Base-by-base conservation (phyloP, 2,888 invertebrate species). In the Saturnia japonica region DNA sequence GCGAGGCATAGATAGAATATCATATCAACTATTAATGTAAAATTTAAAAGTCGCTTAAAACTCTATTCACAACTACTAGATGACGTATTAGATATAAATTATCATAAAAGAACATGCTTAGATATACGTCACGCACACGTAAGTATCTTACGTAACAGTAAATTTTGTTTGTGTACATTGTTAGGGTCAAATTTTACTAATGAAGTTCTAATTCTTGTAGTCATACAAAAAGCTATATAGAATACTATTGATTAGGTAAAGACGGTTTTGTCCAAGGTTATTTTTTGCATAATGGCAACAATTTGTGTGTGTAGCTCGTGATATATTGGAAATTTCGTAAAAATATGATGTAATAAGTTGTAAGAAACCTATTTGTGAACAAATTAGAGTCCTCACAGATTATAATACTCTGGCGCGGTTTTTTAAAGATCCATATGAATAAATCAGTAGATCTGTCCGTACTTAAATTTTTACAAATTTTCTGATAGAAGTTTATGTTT, bases 201-300 rank as follows among this genome's bases (percentile, higher is more conserved):
- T 19, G 40, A 62, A 64, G 19, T 40, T n/a, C 64, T 64, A 64
- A 64, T 64, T 14, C 40, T 64, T 40, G n/a, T 40, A n/a, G 19
- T 40, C 19, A 64, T 73, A 25, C 25, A 57, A 57, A 57, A 57
- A 70, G 69, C 73, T 70, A 51, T 69, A 67, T 67, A 71, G 22
- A 66, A 57, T 45, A 68, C 70, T 12, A 62, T 40, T 22, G 7
- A 9, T 64, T 64, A 64, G 40, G 40, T 64, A 64, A 64, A 64
- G 2, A 16, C 8, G 22, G n/a, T 64, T 40, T 64, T n/a, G 1
- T 1, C 19, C 64, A 64, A 64, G 64, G 64, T 64, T n/a, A 64
- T 40, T 64, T 19, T 40, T 40, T 64, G 6, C 34, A n/a, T 40
- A 16, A 64, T 19, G 40, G 11, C 19, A 64, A 64, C 7, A 64